These are phyloP conservation scores for Melanotaenia parkinsoni DNA, from an alignment of 2,797 vertebrate genomes.

Conservation along the genomic window DNA sequence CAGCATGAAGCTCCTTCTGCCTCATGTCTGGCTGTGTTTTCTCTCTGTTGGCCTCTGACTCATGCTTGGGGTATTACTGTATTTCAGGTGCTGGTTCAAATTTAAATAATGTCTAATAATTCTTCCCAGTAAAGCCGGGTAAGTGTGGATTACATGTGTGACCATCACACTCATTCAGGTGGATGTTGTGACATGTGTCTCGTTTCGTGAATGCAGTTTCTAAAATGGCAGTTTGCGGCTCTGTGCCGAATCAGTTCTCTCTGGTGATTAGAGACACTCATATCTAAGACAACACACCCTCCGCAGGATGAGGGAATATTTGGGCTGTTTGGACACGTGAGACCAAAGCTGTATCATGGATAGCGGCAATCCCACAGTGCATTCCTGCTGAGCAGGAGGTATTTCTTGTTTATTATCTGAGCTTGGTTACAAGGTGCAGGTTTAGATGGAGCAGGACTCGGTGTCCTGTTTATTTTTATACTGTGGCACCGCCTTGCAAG, in stretches of 20 bases:
- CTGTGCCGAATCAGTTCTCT: slow-evolving; percentile 74
- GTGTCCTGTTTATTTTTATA: slow-evolving; percentile 77
- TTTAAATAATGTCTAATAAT: slow-evolving; percentile 38
- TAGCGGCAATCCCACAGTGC: slow-evolving; percentile 73
- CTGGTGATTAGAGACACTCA: slow-evolving; percentile 76
- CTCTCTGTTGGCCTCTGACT: slow-evolving; percentile 60
- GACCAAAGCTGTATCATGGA: slow-evolving; percentile 73
- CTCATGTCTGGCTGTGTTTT: slow-evolving; percentile 56
- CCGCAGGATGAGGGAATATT: slow-evolving; percentile 70
- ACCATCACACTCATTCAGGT: slow-evolving; percentile 34
- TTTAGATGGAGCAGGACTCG: slow-evolving; percentile 66
- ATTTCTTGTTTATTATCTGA: slow-evolving; percentile 82
- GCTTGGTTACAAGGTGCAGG: slow-evolving; percentile 78
- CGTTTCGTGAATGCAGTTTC: slow-evolving; percentile 18
- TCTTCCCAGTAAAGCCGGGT: slow-evolving; percentile 12
- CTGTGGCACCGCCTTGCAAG: slow-evolving; percentile 69
- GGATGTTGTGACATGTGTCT: slow-evolving; percentile 51
- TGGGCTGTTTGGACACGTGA: slow-evolving; percentile 77
- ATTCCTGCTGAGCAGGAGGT: slow-evolving; percentile 80
- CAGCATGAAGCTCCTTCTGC: slow-evolving; percentile 63
- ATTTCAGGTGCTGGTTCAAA: slow-evolving; percentile 59
- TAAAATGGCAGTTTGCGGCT: slow-evolving; percentile 60
- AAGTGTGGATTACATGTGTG: slow-evolving; percentile 18
- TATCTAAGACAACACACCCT: slow-evolving; percentile 73
- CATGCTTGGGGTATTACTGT: slow-evolving; percentile 47